A percentile compares a stretch with the other conserved stretches of the same genome.
These are phyloP conservation scores for Porites lutea DNA, from an alignment of 64 coral and sea anemone species.

Conservation along the genomic window DNA sequence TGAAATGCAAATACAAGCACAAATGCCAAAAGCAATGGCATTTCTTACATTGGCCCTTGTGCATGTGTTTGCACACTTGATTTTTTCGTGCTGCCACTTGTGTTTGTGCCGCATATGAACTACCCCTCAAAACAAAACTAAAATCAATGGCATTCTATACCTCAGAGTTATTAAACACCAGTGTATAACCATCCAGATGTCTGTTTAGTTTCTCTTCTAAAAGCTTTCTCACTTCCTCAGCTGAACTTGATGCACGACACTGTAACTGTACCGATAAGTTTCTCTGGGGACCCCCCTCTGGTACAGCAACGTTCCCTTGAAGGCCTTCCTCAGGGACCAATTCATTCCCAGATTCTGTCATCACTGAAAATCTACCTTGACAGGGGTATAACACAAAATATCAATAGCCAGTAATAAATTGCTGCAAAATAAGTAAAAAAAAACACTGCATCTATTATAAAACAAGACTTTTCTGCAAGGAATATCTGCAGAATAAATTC, in stretches of 20 bases:
- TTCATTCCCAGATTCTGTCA: neutral
- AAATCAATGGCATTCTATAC: neutral
- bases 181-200: neutral
- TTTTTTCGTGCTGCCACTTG: too few relatives aligned
- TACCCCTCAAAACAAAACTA: too few relatives aligned
- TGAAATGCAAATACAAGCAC: too few relatives aligned
- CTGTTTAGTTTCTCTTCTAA: constrained; percentile 26
- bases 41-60: too few relatives aligned
- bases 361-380: neutral
- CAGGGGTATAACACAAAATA: neutral
- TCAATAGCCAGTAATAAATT: neutral
- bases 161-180: constrained; percentile 25
- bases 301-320: neutral
- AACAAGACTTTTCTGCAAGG: too few relatives aligned
- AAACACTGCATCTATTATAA: too few relatives aligned
- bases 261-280: neutral
- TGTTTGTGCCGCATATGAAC: too few relatives aligned
- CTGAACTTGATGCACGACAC: constrained; percentile 20
- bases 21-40: too few relatives aligned
- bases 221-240: constrained; percentile 5
- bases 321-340: neutral
- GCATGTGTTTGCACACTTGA: too few relatives aligned
- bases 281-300: neutral
- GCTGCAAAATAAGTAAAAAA: neutral
- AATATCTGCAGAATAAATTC: too few relatives aligned